phyloP scores from a whole-genome alignment of 2,113 vertebrate genomes.

The Heliornis fulica region DNA sequence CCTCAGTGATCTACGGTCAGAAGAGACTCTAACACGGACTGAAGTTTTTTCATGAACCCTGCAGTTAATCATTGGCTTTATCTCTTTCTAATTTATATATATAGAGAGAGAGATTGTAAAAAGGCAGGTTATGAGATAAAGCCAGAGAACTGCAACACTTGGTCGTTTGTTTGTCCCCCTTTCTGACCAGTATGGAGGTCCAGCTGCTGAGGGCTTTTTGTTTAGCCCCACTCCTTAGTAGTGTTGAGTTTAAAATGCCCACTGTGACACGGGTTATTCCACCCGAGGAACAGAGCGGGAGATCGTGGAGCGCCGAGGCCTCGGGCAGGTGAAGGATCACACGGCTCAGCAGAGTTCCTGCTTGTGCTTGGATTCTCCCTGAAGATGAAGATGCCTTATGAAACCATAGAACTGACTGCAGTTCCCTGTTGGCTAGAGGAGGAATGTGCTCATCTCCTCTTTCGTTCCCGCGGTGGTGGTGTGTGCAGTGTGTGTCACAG shows the following conservation, averaged over 20 bases:
- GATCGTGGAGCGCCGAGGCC: not conserved
- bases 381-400: constrained; percentile 62
- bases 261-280: not conserved
- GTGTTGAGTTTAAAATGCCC: not conserved
- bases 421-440: not conserved
- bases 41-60: not conserved
- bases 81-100: constrained; percentile 49
- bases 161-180: not conserved
- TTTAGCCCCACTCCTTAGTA: not conserved
- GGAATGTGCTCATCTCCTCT: not conserved
- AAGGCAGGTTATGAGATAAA: constrained; percentile 36
- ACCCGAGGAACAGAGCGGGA: not conserved
- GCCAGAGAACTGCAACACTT: constrained; percentile 45
- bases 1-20: constrained; percentile 38
- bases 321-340: not conserved
- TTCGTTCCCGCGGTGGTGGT: too few species aligned
- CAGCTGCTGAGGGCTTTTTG: not conserved
- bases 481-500: too few species aligned
- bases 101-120: not conserved
- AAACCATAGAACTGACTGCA: constrained; percentile 9
- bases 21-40: not conserved
- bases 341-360: not conserved
- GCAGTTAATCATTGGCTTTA: constrained; percentile 30
- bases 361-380: constrained; percentile 27
- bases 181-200: constrained; percentile 11